Evolutionary conservation across 2,113 vertebrate species (phyloP).

Genomic region (Sander vitreus): DNA sequence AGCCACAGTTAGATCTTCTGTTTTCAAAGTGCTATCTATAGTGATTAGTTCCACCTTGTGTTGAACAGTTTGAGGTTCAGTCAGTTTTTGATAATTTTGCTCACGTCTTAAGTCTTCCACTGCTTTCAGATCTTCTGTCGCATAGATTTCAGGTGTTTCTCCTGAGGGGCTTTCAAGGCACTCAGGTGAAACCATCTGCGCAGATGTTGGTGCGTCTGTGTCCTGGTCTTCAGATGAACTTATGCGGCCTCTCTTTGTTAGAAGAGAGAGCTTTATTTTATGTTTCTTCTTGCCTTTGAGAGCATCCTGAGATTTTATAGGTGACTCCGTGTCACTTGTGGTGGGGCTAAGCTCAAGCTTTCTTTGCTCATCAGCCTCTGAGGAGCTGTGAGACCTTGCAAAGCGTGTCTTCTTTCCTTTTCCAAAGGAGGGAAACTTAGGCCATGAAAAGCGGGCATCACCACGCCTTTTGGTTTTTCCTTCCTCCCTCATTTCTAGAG

Average conservation of each 20-base stretch:
- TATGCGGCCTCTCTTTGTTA: conserved; percentile 75
- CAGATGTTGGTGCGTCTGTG: conserved; percentile 54
- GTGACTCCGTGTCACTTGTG: conserved; percentile 86
- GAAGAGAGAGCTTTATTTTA: conserved; percentile 75
- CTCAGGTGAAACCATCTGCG: conserved; percentile 62
- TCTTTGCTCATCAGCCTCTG: conserved; percentile 86
- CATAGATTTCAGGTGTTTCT: conserved; percentile 54
- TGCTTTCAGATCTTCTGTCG: conserved; percentile 48
- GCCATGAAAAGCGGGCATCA: conserved; percentile 86
- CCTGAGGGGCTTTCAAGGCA: conserved; percentile 54
- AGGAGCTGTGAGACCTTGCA: conserved; percentile 85
- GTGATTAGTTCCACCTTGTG: conserved; percentile 79
- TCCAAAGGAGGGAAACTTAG: conserved; percentile 85
- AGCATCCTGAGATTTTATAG: conserved; percentile 82
- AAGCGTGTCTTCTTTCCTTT: conserved; percentile 82
- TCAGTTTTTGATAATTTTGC: conserved; percentile 41
- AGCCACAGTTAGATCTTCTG: conserved; percentile 72
- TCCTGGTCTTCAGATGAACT: conserved; percentile 84
- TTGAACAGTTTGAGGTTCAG: conserved; percentile 52
- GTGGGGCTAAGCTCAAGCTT: conserved; percentile 85
- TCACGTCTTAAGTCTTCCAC: conserved; percentile 49
- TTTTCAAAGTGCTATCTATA: conserved; percentile 80
- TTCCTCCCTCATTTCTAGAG: conserved; percentile 76
- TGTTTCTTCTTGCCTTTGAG: conserved; percentile 82
- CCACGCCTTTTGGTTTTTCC: conserved; percentile 79